phyloP scores from a whole-genome alignment of 2,113 vertebrate species.

The Anhinga rufa region DNA sequence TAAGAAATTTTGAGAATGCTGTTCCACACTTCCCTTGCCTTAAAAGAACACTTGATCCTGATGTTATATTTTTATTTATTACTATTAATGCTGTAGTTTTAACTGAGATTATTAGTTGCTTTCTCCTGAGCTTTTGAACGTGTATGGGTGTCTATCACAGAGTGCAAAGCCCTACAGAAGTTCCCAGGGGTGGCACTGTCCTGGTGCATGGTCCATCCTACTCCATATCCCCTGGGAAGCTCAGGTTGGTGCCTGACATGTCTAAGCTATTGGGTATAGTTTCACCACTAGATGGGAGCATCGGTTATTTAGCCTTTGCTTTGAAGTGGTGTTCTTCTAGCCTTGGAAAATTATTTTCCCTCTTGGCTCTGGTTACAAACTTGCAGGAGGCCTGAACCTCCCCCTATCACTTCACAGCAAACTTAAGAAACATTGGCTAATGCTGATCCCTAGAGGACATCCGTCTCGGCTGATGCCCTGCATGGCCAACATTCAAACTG shows the following conservation, averaged over 20 bases:
- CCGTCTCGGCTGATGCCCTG: not conserved
- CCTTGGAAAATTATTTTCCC: not conserved
- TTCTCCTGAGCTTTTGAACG: not conserved
- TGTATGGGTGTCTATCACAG: not conserved
- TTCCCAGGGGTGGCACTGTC: not conserved
- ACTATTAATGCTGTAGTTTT: not conserved
- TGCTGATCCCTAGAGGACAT: not conserved
- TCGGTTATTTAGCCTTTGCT: conserved; percentile 2
- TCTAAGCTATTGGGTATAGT: not conserved
- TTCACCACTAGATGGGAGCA: conserved; percentile 46
- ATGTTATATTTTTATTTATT: not conserved
- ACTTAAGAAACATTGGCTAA: not conserved
- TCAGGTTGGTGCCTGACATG: not conserved
- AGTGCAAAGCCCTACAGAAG: not conserved
- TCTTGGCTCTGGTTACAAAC: not conserved
- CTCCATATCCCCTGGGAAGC: not conserved
- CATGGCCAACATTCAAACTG: not conserved
- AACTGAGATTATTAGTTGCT: not conserved
- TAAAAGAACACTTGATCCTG: not conserved
- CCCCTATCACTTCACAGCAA: not conserved
- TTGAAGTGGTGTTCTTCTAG: not conserved
- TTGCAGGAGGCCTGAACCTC: not conserved
- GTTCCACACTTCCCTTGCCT: not conserved
- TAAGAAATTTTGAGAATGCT: not conserved
- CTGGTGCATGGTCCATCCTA: not conserved